Conservation (phyloP, 2,797 vertebrate species). For the Acrossocheilus fasciatus region DNA sequence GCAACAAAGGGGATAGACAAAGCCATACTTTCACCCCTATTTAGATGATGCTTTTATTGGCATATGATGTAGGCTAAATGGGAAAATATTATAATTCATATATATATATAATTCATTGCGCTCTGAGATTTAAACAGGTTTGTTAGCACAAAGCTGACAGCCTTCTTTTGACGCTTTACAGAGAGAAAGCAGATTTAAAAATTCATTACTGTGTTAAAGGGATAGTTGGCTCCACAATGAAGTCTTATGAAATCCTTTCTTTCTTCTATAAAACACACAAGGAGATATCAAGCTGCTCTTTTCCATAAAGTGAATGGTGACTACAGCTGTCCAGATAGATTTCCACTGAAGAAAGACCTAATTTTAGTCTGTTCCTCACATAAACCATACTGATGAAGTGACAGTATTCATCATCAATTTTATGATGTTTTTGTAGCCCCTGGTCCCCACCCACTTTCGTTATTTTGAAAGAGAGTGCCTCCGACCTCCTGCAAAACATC, state of each 20-base stretch:
- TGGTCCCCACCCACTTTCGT: too few relatives aligned
- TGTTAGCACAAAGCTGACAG: not conserved
- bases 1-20: not conserved
- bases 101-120: conserved; percentile 11
- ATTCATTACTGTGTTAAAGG: not conserved
- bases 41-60: not conserved
- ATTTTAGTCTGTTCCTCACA: not conserved
- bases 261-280: not conserved
- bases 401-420: not conserved
- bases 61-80: not conserved
- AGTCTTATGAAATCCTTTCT: not conserved
- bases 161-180: not conserved
- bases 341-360: not conserved
- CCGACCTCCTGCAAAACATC: not conserved
- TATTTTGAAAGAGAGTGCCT: not conserved
- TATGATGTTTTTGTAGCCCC: not conserved
- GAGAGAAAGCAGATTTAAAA: not conserved
- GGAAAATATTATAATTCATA: not conserved
- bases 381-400: not conserved
- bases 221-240: not conserved
- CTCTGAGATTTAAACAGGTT: not conserved
- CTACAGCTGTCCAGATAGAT: not conserved
- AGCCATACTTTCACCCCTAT: not conserved
- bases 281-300: not conserved
- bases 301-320: not conserved